These are phyloP conservation scores for Epicauta chinensis DNA, from an alignment of 1,140 invertebrate species.

Conservation along the genomic window DNA sequence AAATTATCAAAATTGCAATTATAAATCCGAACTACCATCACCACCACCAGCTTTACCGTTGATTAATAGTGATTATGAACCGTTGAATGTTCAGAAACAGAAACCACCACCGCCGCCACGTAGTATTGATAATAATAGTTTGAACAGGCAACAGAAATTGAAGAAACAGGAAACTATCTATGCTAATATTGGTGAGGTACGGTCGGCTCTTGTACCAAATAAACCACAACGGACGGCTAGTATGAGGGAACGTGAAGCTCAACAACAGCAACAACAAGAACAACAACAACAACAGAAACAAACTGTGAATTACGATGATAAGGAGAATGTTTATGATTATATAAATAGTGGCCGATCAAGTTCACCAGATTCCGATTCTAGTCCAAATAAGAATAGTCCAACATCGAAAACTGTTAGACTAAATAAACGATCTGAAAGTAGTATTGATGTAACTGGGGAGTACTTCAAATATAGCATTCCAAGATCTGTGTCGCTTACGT, in stretches of 20 bases:
- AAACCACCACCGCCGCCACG: constrained; percentile 55
- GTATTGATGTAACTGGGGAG: constrained; percentile 42
- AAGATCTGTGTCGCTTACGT: constrained; percentile 60
- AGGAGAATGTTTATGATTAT: constrained; percentile 59
- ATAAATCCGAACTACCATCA: constrained; percentile 39
- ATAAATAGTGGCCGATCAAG: constrained; percentile 52
- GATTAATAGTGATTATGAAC: constrained; percentile 36
- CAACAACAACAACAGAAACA: constrained; percentile 17
- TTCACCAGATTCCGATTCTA: constrained; percentile 57
- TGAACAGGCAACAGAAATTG: constrained; percentile 26
- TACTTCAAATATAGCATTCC: constrained; percentile 44
- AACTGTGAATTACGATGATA: constrained; percentile 42
- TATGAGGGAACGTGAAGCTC: constrained; percentile 65
- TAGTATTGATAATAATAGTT: constrained; percentile 37
- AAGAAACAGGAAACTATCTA: constrained; percentile 68
- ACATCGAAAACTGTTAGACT: constrained; percentile 23
- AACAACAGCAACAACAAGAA: constrained; percentile 49
- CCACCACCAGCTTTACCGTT: constrained; percentile 37
- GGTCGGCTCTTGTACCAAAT: constrained; percentile 64
- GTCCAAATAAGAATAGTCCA: constrained; percentile 39
- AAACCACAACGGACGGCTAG: constrained; percentile 78
- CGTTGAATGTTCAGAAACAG: constrained; percentile 5
- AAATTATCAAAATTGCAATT: constrained; percentile 45
- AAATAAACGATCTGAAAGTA: constrained; percentile 47
- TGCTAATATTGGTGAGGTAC: constrained; percentile 72